Percentiles rank a stretch among this genome's conserved stretches.
Evolutionary conservation across 1,140 invertebrate genomes (phyloP).

Genomic region (Aethina tumida): DNA sequence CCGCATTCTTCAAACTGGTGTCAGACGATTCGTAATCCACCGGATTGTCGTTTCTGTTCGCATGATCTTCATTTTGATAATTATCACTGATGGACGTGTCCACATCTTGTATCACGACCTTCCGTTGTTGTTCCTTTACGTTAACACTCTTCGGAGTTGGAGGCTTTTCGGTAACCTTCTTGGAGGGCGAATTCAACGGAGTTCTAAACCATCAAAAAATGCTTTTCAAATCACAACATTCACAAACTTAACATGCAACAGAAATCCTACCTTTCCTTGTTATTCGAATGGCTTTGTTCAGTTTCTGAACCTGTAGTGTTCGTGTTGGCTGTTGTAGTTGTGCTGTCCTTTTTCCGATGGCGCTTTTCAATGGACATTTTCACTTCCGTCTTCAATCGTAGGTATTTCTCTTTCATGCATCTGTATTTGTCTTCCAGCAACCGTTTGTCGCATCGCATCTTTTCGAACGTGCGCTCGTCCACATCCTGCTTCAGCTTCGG

Average conservation of each 20-base stretch:
- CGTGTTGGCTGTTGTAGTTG: constrained; percentile 40
- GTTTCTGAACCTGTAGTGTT: constrained; percentile 62
- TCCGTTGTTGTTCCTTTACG: constrained; percentile 34
- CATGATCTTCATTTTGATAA: constrained; percentile 28
- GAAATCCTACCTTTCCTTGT: constrained; percentile 33
- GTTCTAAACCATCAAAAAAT: too few relatives aligned
- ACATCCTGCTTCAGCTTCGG: constrained; percentile 38
- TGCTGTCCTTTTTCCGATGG: constrained; percentile 46
- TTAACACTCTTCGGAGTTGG: constrained; percentile 19
- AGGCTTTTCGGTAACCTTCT: constrained; percentile 23
- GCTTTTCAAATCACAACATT: neutral
- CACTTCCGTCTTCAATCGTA: constrained; percentile 66
- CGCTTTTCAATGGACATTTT: constrained; percentile 52
- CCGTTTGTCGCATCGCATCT: constrained; percentile 59
- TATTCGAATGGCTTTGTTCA: constrained; percentile 59
- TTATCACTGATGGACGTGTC: constrained; percentile 34
- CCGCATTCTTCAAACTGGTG: constrained; percentile 28
- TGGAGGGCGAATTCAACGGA: constrained; percentile 26
- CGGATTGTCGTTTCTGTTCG: constrained; percentile 25
- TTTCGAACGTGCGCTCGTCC: constrained; percentile 48
- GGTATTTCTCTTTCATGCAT: constrained; percentile 72
- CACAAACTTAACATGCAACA: neutral
- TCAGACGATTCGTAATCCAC: constrained; percentile 32
- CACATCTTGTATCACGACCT: constrained; percentile 30
- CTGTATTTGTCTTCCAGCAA: constrained; percentile 65